Percentiles rank a stretch among this genome's conserved stretches.
These are phyloP conservation scores for Gadus chalcogrammus DNA, from an alignment of 2,113 vertebrate genomes.

Conservation along the genomic window DNA sequence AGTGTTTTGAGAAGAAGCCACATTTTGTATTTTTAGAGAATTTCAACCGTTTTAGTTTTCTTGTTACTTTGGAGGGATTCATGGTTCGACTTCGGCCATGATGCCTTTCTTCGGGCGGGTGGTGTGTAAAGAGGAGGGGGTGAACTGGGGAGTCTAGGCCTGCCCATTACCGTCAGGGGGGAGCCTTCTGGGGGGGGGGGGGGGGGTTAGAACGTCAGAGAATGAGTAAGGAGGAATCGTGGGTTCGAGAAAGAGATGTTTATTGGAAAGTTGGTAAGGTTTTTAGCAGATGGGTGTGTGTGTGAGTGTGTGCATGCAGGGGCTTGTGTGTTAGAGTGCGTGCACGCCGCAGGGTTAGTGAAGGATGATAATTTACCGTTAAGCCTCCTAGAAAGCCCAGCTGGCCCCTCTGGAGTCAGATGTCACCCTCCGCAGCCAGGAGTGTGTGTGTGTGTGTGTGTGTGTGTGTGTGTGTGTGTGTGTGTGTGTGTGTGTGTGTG, in stretches of 20 bases:
- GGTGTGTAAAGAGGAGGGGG: slow-evolving; percentile 39
- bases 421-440: slow-evolving; percentile 68
- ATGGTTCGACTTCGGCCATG: slow-evolving; percentile 62
- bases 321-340: slow-evolving; percentile 3
- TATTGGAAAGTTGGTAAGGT: too few species aligned
- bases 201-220: background rate
- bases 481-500: slow-evolving; percentile 1
- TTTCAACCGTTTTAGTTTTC: too few species aligned
- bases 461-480: slow-evolving; percentile 25
- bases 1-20: too few species aligned
- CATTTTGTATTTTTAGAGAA: too few species aligned
- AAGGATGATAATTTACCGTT: slow-evolving; percentile 75
- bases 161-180: slow-evolving; percentile 26
- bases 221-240: background rate
- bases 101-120: slow-evolving; percentile 62
- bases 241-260: slow-evolving; percentile 32
- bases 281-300: slow-evolving; percentile 12
- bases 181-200: slow-evolving; percentile 17
- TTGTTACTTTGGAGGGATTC: too few species aligned
- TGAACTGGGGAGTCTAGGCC: slow-evolving; percentile 39
- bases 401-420: slow-evolving; percentile 75
- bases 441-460: slow-evolving; percentile 31
- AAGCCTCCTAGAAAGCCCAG: slow-evolving; percentile 74
- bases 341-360: slow-evolving; percentile 68
- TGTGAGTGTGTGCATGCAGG: background rate